Base-by-base conservation (phyloP, 2,113 vertebrate genomes). In the Mustela nigripes region DNA sequence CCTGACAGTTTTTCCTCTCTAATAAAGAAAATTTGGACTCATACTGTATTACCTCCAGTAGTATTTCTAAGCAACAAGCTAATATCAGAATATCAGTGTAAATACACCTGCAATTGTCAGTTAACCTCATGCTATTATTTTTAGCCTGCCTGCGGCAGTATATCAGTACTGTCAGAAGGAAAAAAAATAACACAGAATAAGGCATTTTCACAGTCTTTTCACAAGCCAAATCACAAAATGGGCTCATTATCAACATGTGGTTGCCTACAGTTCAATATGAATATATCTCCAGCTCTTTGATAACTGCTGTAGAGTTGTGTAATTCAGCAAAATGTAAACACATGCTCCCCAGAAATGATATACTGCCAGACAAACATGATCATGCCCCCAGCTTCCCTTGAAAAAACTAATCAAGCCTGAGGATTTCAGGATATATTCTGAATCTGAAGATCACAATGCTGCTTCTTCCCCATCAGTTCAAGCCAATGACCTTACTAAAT, bases 41-140 rank as follows among this genome's bases (percentile, higher is more conserved):
- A 97, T 97, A 97, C 94, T 94, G 83, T 73, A 98, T 94, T 92
- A 97, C 96, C 62, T 97, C 95, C 92, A 90, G 98, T 98, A 93
- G 90, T 97, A 85, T 94, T 98, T 97, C 98, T 97, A 98, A 98
- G 98, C 97, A 98, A 98, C 97, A 98, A 98, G 98, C 96, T 98
- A 99, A 99, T 98, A 99, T 98, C 98, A 99, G 98, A 97, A 96
- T 98, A 98, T 97, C 89, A 81, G 97, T 98, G 97, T 99, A 99
- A 99, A 99, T 99, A 99, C 94, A 98, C 98, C 98, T 98, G 98
- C 99, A 98, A 98, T 99, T 99, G 98, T 99, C 99, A 98, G 98
- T 98, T 99, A 99, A 99, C 98, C 98, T 99, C 94, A 95, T 95
- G 98, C 97, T 98, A 99, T 98, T 98, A 98, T 99, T 99, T 99